These are phyloP conservation scores for Phengaris alcon DNA, from an alignment of 2,888 invertebrate species.

Conservation along the genomic window DNA sequence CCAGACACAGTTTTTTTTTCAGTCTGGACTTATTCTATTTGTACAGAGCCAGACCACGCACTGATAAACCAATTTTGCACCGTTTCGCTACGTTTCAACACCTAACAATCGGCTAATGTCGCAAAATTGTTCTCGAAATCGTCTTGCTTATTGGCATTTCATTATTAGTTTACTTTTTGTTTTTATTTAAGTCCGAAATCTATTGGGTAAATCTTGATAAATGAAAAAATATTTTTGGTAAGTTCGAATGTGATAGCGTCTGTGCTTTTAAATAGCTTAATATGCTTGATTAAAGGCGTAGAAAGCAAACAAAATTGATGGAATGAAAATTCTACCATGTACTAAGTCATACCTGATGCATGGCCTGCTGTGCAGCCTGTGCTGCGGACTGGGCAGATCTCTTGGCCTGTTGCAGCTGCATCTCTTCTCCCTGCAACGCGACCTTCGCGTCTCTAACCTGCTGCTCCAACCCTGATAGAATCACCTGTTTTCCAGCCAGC, in stretches of 20 bases:
- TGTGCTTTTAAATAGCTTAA: too few species aligned
- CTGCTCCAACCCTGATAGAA: slow-evolving; percentile 83
- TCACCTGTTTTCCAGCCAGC: slow-evolving; percentile 81
- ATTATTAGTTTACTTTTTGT: not conserved
- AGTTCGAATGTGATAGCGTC: too few species aligned
- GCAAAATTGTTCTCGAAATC: slow-evolving; percentile 25
- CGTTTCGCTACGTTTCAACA: slow-evolving; percentile 24
- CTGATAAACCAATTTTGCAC: slow-evolving; percentile 25
- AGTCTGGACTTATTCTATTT: slow-evolving; percentile 7
- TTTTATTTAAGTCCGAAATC: not conserved
- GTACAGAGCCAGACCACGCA: slow-evolving; percentile 20
- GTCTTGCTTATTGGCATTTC: slow-evolving; percentile 14
- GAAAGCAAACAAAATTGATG: not conserved
- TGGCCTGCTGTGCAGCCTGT: slow-evolving; percentile 85
- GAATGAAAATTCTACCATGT: not conserved
- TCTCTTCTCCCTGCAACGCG: slow-evolving; percentile 83
- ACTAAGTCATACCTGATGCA: slow-evolving; percentile 79
- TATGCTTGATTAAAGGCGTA: too few species aligned
- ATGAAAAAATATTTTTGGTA: too few species aligned
- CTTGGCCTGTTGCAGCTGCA: slow-evolving; percentile 87
- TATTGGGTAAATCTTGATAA: not conserved
- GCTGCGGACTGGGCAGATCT: slow-evolving; percentile 84
- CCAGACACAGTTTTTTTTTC: not conserved
- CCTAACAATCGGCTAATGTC: slow-evolving; percentile 13
- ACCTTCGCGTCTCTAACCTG: slow-evolving; percentile 87